Evolutionary conservation across 2,888 invertebrate species (phyloP).

Genomic region (Micoletzkya japonica): DNA sequence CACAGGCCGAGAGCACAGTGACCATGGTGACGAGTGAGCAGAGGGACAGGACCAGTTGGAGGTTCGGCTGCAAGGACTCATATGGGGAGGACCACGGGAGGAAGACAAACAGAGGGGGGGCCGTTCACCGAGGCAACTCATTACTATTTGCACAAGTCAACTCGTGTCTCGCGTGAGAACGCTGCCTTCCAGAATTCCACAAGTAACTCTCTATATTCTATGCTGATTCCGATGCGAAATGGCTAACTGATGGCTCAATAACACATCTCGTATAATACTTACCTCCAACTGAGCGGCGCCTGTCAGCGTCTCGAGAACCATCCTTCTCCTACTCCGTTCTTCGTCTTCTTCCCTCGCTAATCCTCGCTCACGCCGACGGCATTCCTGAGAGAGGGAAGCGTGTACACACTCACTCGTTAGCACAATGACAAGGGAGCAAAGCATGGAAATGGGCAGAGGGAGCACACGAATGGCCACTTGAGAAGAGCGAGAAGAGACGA

Average conservation of each 20-base stretch:
- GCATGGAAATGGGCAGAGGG: no score
- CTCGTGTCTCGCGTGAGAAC: neutral
- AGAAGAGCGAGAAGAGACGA: no score
- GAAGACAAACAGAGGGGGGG: neutral
- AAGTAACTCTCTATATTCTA: neutral
- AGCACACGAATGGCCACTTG: no score
- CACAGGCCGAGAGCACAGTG: slow-evolving; percentile 16
- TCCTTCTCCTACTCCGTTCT: no score
- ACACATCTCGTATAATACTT: neutral
- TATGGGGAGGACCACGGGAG: neutral
- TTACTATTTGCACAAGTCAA: neutral
- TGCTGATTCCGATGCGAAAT: neutral
- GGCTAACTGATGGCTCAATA: neutral
- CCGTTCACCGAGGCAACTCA: neutral
- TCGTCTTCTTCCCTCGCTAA: no score
- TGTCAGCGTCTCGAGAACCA: slow-evolving; percentile 17
- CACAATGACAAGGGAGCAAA: no score
- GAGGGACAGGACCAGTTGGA: slow-evolving; percentile 20
- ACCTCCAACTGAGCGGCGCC: slow-evolving; percentile 12
- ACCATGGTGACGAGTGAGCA: slow-evolving; percentile 27
- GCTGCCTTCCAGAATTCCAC: neutral
- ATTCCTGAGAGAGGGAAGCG: no score
- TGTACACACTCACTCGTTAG: no score
- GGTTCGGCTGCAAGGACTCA: neutral
- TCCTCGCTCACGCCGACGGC: no score